These are phyloP conservation scores for Littorina saxatilis DNA, from an alignment of 1,140 invertebrate species.

Conservation along the genomic window DNA sequence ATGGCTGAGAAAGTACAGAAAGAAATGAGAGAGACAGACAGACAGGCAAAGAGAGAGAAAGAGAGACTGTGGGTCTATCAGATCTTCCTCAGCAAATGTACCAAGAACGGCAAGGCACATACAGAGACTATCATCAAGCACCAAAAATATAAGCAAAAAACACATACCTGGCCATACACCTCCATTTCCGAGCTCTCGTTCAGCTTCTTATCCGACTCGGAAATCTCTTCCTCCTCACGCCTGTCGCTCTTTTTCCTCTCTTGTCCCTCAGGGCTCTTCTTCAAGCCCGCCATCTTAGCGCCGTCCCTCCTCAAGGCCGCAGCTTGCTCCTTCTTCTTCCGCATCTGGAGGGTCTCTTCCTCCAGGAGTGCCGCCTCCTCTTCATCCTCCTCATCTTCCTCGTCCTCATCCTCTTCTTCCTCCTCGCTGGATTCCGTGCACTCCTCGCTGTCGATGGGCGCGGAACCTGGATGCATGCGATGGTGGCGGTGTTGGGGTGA, in stretches of 20 bases:
- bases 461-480: constrained; percentile 44
- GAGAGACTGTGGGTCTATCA: too few species aligned
- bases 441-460: constrained; percentile 54
- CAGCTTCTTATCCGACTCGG: constrained; percentile 12
- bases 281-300: constrained; percentile 31
- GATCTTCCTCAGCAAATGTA: too few species aligned
- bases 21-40: too few species aligned
- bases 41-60: too few species aligned
- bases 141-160: too few species aligned
- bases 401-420: constrained; percentile 57
- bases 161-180: constrained; percentile 30
- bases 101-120: too few species aligned
- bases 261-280: constrained; percentile 29
- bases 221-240: neutral
- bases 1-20: too few species aligned
- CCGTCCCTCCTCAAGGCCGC: constrained; percentile 26
- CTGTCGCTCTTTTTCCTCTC: constrained; percentile 44
- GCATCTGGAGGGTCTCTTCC: constrained; percentile 38
- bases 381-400: constrained; percentile 51
- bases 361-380: constrained; percentile 41
- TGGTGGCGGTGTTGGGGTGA: constrained; percentile 36
- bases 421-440: constrained; percentile 57
- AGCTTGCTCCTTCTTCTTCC: constrained; percentile 20
- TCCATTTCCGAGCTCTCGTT: constrained; percentile 35
- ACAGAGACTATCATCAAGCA: too few species aligned